phyloP scores from a whole-genome alignment of 2,888 invertebrate genomes.

The Oegoconia quadripuncta region DNA sequence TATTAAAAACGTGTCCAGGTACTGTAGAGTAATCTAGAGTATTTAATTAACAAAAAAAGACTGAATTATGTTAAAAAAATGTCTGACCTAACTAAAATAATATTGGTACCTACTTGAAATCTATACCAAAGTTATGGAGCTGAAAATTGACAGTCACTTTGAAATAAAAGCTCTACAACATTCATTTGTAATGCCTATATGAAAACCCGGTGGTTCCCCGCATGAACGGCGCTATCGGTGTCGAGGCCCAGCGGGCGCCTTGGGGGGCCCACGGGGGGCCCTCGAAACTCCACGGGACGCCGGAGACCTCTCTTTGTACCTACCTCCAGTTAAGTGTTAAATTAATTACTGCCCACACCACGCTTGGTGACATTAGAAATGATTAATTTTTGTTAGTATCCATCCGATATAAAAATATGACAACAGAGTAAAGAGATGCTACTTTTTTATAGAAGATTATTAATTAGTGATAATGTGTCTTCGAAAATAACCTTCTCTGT shows the following conservation, averaged over 20 bases:
- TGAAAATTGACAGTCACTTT: conserved; percentile 40
- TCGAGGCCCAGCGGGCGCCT: conserved; percentile 43
- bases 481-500: conserved; percentile 72
- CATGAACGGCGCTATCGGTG: conserved; percentile 59
- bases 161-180: conserved; percentile 24
- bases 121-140: no score
- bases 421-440: conserved; percentile 61
- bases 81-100: no score
- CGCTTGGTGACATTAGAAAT: conserved; percentile 28
- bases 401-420: conserved; percentile 31
- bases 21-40: no score
- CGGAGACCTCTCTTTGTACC: conserved; percentile 28
- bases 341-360: conserved; percentile 57
- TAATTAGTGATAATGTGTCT: conserved; percentile 72
- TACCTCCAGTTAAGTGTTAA: conserved; percentile 55
- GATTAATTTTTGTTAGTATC: background rate
- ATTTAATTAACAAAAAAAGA: no score
- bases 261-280: conserved; percentile 31
- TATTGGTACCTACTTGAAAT: background rate
- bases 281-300: conserved; percentile 30
- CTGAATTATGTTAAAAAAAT: no score
- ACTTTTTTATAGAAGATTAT: conserved; percentile 64
- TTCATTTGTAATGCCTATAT: conserved; percentile 34
- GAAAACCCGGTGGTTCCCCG: conserved; percentile 44
- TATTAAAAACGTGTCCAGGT: no score